Evolutionary conservation across 2,113 vertebrate genomes (phyloP).

Genomic region (Silurus glanis): DNA sequence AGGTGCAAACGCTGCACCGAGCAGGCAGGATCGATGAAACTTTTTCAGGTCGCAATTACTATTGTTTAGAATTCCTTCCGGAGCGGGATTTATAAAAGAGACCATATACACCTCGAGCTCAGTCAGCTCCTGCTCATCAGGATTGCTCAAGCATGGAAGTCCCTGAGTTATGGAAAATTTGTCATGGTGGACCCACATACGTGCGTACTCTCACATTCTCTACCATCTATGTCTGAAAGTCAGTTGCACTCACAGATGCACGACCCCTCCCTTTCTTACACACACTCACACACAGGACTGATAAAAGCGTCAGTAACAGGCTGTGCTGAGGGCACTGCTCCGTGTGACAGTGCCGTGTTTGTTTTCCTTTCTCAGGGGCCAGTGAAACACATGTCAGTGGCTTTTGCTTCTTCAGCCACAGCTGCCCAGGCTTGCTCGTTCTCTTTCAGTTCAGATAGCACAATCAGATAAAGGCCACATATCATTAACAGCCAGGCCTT

Average conservation of each 20-base stretch:
- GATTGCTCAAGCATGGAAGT: not conserved
- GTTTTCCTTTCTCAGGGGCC: slow-evolving; percentile 47
- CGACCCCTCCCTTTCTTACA: not conserved
- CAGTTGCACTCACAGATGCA: slow-evolving; percentile 24
- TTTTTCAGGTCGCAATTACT: not conserved
- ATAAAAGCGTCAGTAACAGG: slow-evolving; percentile 45
- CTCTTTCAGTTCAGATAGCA: slow-evolving; percentile 6
- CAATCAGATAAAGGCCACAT: slow-evolving; percentile 31
- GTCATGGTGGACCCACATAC: slow-evolving; percentile 33
- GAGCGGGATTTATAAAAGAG: too few relatives aligned
- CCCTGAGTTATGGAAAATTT: slow-evolving; percentile 33
- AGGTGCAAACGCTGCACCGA: not conserved
- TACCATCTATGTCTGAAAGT: not conserved
- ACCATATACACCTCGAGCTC: not conserved
- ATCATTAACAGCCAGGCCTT: slow-evolving; percentile 16
- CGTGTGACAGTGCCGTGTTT: slow-evolving; percentile 46
- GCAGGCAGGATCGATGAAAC: not conserved
- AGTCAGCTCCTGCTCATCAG: not conserved
- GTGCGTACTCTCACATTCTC: slow-evolving; percentile 10
- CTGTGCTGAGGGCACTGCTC: slow-evolving; percentile 39
- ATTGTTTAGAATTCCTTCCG: not conserved
- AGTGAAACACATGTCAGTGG: slow-evolving; percentile 47
- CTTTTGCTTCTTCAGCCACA: slow-evolving; percentile 42
- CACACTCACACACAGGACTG: slow-evolving; percentile 16
- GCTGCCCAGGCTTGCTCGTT: slow-evolving; percentile 27